Conservation (phyloP, 2,113 vertebrate genomes). For the Oncorhynchus clarkii region DNA sequence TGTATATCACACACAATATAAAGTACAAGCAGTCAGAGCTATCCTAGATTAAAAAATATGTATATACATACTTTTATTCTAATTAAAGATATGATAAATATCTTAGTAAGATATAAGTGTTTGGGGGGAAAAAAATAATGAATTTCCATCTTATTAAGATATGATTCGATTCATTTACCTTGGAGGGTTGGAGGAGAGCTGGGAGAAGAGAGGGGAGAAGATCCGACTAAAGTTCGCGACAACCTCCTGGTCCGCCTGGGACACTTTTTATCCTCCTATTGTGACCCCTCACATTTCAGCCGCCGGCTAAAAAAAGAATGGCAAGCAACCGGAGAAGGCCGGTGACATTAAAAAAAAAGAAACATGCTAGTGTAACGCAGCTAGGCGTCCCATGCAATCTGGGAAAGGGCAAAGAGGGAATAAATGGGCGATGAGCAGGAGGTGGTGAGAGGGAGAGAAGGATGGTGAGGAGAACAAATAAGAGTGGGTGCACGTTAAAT, state of each 20-base stretch:
- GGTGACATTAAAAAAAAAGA: constrained; percentile 60
- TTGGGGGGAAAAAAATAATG: neutral
- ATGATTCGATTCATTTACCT: constrained; percentile 58
- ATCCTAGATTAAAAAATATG: too few species aligned
- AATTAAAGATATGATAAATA: too few species aligned
- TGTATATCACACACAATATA: too few species aligned
- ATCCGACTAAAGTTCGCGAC: constrained; percentile 63
- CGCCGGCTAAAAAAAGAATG: constrained; percentile 72
- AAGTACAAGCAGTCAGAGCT: too few species aligned
- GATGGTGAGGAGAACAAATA: neutral
- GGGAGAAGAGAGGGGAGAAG: constrained; percentile 59
- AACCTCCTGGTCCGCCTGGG: constrained; percentile 22
- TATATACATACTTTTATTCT: too few species aligned
- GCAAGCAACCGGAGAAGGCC: constrained; percentile 71
- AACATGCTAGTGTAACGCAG: constrained; percentile 45
- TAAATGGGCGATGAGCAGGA: constrained; percentile 30
- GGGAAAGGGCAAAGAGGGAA: constrained; percentile 62
- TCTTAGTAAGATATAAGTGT: too few species aligned
- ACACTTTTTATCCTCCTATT: constrained; percentile 76
- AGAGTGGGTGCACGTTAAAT: neutral
- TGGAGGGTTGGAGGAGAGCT: constrained; percentile 59
- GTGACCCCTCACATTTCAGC: constrained; percentile 81
- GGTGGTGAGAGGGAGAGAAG: neutral
- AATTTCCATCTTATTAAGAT: neutral
- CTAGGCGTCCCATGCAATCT: constrained; percentile 19